Base-by-base conservation (phyloP, 2,113 vertebrate species). In the Onychostoma macrolepis region DNA sequence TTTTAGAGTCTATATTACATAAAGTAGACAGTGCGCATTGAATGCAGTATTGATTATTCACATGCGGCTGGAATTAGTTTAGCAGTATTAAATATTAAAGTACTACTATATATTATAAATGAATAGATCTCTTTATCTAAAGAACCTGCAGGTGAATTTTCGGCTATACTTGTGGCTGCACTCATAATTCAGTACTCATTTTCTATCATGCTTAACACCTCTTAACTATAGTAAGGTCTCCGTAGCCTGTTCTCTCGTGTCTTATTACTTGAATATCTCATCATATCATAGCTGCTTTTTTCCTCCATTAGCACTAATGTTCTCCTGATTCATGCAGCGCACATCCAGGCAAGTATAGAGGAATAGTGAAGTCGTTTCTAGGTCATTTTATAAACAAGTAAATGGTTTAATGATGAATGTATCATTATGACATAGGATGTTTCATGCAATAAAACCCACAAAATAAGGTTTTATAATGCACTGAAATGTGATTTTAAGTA, bases 221-320 rank as follows among this genome's bases (percentile, higher is more conserved):
- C 43, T 76, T 43, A 76, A 76, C 21, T 48, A 48, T 28, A 50
- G 6, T 77, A 50, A 77, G n/a, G 17, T 74, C 67, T 71, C 36
- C 48, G 26, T 77, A 17, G 7, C 45, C 13, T 15, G 7, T 78
- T 45, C 76, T 53, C 72, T 75, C 24, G 15, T 76, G 74, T 11
- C 74, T 45, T 76, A 76, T 76, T 76, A 6, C 76, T 78, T 78
- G n/a, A 78, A 78, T 48, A 53, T 78, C 15, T 53, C 15, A 78
- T 78, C 43, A 78, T 50, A 30, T 78, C 28, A 50, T 15, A 78
- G 13, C 45, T 78, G 26, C 33, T 33, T 33, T 76, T 76, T 26
- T 12, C 72, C 11, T 43, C 72, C 72, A 75, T 75, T 75, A 75
- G 38, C 72, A 75, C 38, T 26, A 75, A 75, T 43, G 38, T 75